Evolutionary conservation across 1,140 invertebrate species (phyloP), one percentile per base, ranked within the genome.

Genomic region (Lucilia cuprina): DNA sequence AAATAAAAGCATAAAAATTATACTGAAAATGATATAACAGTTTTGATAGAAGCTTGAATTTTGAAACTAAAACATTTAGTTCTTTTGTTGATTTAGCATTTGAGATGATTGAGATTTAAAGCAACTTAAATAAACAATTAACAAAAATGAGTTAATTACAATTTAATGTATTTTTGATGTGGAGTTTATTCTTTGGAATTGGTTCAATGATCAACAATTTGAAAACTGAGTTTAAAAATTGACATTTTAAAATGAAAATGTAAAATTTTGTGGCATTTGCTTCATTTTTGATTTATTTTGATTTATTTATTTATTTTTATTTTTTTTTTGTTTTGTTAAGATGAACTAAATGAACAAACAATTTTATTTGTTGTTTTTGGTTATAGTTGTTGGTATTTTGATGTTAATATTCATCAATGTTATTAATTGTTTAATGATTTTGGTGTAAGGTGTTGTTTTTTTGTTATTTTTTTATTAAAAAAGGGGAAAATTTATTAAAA

Each of bases 41-140:
- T 83, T 83, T 86, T 86, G 85, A 86, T 78, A 87, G 84, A 85
- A 89, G 86, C 88, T 89, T 88, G 86, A 85, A 85, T 85, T 86
- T 84, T 19, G 19, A 88, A 89, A 83, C 84, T 74, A 89, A 87
- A 86, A 87, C 21, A 84, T 86, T 65, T 77, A 86, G 41, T 75
- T 75, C 60, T 25, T 75, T 41, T 80, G 47, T 1, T 30, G 8
- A 8, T 55, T 41, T 41, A 41, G 41, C 41, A 60, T 60, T 60
- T 60, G 55, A 30, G 25, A n/a, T 60, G 13, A 60, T n/a, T n/a
- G 14, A 60, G 14, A 70, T 70, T 70, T 70, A 70, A 70, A 70
- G 65, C 65, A 70, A 70, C 65, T 70, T 19, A 70, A 70, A 70
- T 55, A 17, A 17, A 55, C 12, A 17, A 17, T 12, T 17, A 55